These are phyloP conservation scores for Carettochelys insculpta DNA, from an alignment of 2,113 vertebrate genomes.

Conservation along the genomic window DNA sequence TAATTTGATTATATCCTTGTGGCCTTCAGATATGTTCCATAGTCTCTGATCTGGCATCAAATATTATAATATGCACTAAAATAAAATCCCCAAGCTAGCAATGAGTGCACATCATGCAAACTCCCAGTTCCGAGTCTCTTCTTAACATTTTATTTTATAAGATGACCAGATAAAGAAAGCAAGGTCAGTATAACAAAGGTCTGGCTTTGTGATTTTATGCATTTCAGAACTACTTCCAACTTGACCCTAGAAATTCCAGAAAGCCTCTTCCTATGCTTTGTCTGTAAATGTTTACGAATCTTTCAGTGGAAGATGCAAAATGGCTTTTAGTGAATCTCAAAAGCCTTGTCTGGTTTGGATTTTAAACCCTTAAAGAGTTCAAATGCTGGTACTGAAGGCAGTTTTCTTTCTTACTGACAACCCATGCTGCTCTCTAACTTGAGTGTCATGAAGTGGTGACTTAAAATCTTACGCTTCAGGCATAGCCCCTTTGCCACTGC, in stretches of 20 bases:
- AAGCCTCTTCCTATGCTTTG: not conserved
- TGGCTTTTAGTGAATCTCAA: slow-evolving; percentile 17
- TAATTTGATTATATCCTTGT: slow-evolving; percentile 15
- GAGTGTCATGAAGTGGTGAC: not conserved
- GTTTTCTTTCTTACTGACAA: not conserved
- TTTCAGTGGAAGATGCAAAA: slow-evolving; percentile 17
- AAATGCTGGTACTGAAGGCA: not conserved
- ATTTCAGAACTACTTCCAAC: not conserved
- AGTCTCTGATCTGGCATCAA: slow-evolving; percentile 1
- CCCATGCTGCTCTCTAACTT: not conserved
- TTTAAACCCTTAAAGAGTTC: slow-evolving; percentile 31
- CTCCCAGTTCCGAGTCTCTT: not conserved
- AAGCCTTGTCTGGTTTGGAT: slow-evolving; percentile 37
- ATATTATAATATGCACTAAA: not conserved
- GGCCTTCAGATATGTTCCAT: not conserved
- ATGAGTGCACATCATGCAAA: not conserved
- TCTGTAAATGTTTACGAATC: slow-evolving; percentile 46
- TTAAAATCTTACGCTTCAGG: slow-evolving; percentile 6
- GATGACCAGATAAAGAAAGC: not conserved
- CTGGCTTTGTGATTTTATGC: not conserved
- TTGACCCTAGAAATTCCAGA: not conserved
- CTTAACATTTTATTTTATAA: not conserved
- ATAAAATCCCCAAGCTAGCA: not conserved
- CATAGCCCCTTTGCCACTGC: not conserved
- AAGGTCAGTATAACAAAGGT: not conserved